Base-by-base conservation (phyloP, 2,113 vertebrate species). In the Burhinus oedicnemus region DNA sequence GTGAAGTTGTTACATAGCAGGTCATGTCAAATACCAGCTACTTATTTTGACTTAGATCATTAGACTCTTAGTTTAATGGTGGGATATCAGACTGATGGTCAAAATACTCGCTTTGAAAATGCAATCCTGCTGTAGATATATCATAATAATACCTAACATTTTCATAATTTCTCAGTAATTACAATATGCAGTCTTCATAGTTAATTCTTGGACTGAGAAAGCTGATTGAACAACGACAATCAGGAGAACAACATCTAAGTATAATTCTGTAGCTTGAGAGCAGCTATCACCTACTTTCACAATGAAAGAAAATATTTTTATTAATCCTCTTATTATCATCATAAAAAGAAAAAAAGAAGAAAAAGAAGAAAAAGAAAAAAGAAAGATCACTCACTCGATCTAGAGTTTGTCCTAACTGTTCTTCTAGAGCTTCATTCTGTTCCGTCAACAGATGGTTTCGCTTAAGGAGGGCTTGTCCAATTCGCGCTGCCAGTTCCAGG, bases 381-480 rank as follows among this genome's bases (percentile, higher is more conserved):
- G 42, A 1, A 52, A 27, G 1, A 74, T 58, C 27, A 78, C 98
- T 98, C 96, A 99, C 99, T 98, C 99, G 99, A 97, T 99, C 99
- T 80, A 99, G 96, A 61, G 99, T 98, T 95, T 99, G 99, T 22
- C 98, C 98, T 44, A 99, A 47, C 88, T 99, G 99, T 82, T 99
- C 99, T 94, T 99, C 99, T 79, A 99, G 80, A 12, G 99, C 97
- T 81, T 99, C 99, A 66, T 99, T 99, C 89, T 99, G 99, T 89
- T 99, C 99, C 17, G 98, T 98, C 83, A 99, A 97, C 58, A 99
- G 97, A 80, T 99, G 99, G 94, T 99, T 99, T 78, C 99, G 98
- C 94, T 99, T 99, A 65, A 99, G 97, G 36, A 99, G 99, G 8
- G 99, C 99, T 97, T 99, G 99, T 57, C 99, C 99, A 92, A 99